Conservation (phyloP, 2,888 invertebrate species). For the Oligia latruncula region DNA sequence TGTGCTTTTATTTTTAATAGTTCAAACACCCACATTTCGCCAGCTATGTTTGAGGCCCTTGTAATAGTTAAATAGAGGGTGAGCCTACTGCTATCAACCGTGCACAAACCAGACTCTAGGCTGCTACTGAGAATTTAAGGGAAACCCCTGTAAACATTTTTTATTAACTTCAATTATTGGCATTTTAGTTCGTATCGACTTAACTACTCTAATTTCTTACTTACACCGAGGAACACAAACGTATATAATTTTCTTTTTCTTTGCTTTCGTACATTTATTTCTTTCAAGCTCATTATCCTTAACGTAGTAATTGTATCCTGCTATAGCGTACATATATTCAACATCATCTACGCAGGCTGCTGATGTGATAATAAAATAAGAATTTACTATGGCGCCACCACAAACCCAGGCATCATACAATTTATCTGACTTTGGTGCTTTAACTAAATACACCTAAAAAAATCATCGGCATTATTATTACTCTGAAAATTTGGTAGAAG, state of each 20-base stretch:
- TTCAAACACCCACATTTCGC: neutral
- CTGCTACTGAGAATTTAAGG: neutral
- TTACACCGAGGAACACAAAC: constrained; percentile 29
- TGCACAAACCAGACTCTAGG: too few species aligned
- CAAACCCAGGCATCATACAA: constrained; percentile 35
- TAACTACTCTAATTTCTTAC: neutral
- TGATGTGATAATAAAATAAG: constrained; percentile 23
- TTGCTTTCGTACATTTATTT: neutral
- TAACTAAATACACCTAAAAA: constrained; percentile 36
- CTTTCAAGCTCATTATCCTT: constrained; percentile 11
- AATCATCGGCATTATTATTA: neutral
- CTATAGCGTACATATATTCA: constrained; percentile 31
- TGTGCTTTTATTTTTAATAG: neutral
- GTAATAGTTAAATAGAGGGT: neutral
- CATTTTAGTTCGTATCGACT: neutral
- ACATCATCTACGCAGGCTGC: constrained; percentile 40
- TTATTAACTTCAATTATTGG: neutral
- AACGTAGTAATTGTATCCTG: constrained; percentile 27
- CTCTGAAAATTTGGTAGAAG: neutral
- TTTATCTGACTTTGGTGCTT: constrained; percentile 29
- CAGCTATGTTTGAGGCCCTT: neutral
- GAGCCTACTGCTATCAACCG: neutral
- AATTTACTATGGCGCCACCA: constrained; percentile 43
- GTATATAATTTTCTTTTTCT: constrained; percentile 31
- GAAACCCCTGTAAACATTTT: neutral